Evolutionary conservation across 2,888 invertebrate genomes (phyloP), one percentile per base, ranked within the genome.

Genomic region (Synergus itoensis): DNA sequence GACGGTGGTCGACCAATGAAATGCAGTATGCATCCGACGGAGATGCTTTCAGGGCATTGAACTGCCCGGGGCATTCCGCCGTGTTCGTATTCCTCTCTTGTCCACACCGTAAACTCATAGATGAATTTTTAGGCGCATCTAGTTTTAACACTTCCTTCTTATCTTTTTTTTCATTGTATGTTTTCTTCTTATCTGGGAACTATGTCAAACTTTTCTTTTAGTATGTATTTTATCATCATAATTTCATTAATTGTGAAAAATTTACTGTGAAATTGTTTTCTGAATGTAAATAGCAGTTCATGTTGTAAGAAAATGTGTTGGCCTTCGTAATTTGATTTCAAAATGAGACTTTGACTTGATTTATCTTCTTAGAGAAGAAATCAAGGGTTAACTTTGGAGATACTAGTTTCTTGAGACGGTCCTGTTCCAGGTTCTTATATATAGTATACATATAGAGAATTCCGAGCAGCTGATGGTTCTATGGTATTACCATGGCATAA

Each of bases 21-120:
- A 69, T 45, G 73, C 53, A 53, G 53, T 53, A 53, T 73, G 73
- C 73, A 53, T 48, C 73, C 40, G 69, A 64, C n/a, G 28, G 77
- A 67, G 77, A 77, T 40, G 21, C 53, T 64, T 53, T 28, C 82
- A 85, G 89, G 90, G 82, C 89, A 86, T 88, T 90, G 89, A 90
- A 90, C 90, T 81, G 85, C 84, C 84, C 83, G 83, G 83, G 86
- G 87, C 89, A 87, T 88, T 86, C 88, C 86, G 86, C 88, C 86
- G 85, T 84, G 83, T 82, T 76, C 67, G 36, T 75, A 73, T 78
- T 69, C 73, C 40, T 14, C 60, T 69, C 77, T 60, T 28, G 65
- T 69, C 64, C 53, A 77, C 79, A 77, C 53, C 21, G 64, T 62
- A 21, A 62, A 78, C 82, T 84, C 83, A 83, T 88, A 88, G 87